Base-by-base conservation (phyloP, 2,113 vertebrate species). In the Rhagologus leucostigma region DNA sequence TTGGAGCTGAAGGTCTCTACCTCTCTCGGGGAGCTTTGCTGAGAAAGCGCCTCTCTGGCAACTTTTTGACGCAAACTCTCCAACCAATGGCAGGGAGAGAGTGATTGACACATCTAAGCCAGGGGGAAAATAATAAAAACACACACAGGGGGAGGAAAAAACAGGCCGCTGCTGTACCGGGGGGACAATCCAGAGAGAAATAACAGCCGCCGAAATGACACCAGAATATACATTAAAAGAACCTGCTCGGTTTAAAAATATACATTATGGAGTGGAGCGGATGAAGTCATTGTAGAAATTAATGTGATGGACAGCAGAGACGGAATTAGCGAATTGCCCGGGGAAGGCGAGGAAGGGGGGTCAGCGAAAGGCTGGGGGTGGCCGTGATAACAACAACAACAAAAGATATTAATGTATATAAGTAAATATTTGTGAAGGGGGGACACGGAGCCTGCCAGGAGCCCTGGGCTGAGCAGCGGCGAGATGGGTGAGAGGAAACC, bases 21-120 rank as follows among this genome's bases (percentile, higher is more conserved):
- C 98, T 98, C 98, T 98, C 98, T 98, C 98, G 96, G 98, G 98
- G 98, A 98, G 98, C 98, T 98, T 98, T 98, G 98, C 98, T 98
- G 98, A 98, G 98, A 98, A 99, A 99, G 98, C 98, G 98, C 98
- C 98, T 99, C 98, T 98, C 98, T 98, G 98, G 99, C 98, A 99
- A 99, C 99, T 99, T 99, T 99, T 99, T 99, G 99, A 99, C 99
- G 99, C 99, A 98, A 99, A 98, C 98, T 99, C 98, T 98, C 98
- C 98, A 99, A 98, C 99, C 99, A 99, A 99, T 99, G 98, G 99
- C 98, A 99, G 98, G 96, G 97, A 98, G 98, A 98, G 98, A 95
- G 97, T 98, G 98, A 98, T 98, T 99, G 98, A 99, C 98, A 99
- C 98, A 98, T 99, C 98, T 98, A 98, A 98, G 98, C 98, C 97